Conservation (phyloP, 2,888 invertebrate genomes). For the Brachylomia viminalis region DNA sequence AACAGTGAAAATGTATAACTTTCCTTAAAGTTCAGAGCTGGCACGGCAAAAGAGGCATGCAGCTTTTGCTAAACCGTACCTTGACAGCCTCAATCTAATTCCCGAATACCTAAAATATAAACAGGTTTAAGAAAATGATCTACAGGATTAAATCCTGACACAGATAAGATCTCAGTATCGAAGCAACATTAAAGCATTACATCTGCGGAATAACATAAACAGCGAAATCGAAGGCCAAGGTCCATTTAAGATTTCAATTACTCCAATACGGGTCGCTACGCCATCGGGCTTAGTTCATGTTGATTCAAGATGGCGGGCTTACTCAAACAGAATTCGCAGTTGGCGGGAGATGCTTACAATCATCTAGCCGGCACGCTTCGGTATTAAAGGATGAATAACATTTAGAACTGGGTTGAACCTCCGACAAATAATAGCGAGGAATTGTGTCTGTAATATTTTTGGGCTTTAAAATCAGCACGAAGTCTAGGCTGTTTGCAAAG, state of each 20-base stretch:
- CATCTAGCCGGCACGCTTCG: constrained; percentile 41
- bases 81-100: no score
- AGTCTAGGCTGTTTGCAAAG: constrained; percentile 29
- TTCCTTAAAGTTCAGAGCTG: not conserved
- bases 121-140: no score
- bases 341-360: constrained; percentile 36
- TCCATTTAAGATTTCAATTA: constrained; percentile 30
- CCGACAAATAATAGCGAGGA: constrained; percentile 32
- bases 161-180: not conserved
- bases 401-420: constrained; percentile 34
- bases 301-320: constrained; percentile 42
- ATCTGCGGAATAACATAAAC: constrained; percentile 15
- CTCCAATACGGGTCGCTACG: constrained; percentile 35
- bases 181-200: not conserved
- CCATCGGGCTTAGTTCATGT: constrained; percentile 30
- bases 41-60: no score
- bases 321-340: constrained; percentile 20
- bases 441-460: constrained; percentile 14
- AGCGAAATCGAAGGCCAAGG: constrained; percentile 41
- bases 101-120: no score
- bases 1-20: not conserved
- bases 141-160: not conserved
- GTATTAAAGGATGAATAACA: constrained; percentile 56
- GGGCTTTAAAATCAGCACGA: constrained; percentile 28
- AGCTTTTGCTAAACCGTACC: no score